phyloP scores from a whole-genome alignment of 2,113 vertebrate genomes.

The Limnothrissa miodon region DNA sequence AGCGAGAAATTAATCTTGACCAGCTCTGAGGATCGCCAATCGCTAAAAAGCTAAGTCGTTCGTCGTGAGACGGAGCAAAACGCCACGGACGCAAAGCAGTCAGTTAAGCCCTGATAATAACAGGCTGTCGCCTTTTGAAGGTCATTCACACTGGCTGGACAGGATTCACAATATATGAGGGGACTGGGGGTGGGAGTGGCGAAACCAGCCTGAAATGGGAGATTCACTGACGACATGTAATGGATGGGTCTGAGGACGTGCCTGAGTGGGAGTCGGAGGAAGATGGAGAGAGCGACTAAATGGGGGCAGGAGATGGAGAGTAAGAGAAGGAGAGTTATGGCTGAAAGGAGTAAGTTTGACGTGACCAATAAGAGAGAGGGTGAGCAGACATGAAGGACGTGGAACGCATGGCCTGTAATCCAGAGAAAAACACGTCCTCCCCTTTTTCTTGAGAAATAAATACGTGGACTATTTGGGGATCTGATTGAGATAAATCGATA shows the following conservation, averaged over 20 bases:
- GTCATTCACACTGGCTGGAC: neutral
- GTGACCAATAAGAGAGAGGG: neutral
- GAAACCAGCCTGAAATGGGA: neutral
- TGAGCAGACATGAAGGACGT: neutral
- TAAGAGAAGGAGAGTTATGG: neutral
- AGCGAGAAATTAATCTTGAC: neutral
- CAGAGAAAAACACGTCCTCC: no score
- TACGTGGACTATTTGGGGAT: neutral
- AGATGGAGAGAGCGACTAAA: neutral
- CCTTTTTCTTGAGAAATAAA: neutral
- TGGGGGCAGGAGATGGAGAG: neutral
- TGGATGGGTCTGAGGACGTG: neutral
- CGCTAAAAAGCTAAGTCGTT: neutral
- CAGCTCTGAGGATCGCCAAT: neutral
- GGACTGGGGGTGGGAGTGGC: neutral
- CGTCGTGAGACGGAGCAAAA: neutral
- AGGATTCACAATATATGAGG: neutral
- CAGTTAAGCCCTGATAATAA: neutral
- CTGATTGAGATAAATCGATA: neutral
- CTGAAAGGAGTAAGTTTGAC: neutral
- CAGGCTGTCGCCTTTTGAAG: neutral
- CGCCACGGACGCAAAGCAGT: neutral
- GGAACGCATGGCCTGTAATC: neutral
- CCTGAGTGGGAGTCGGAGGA: neutral
- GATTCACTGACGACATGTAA: neutral